Percentiles rank a stretch among this genome's conserved stretches.
phyloP scores from a whole-genome alignment of 92 coral and sea anemone genomes.

The Phenganax subtilis region DNA sequence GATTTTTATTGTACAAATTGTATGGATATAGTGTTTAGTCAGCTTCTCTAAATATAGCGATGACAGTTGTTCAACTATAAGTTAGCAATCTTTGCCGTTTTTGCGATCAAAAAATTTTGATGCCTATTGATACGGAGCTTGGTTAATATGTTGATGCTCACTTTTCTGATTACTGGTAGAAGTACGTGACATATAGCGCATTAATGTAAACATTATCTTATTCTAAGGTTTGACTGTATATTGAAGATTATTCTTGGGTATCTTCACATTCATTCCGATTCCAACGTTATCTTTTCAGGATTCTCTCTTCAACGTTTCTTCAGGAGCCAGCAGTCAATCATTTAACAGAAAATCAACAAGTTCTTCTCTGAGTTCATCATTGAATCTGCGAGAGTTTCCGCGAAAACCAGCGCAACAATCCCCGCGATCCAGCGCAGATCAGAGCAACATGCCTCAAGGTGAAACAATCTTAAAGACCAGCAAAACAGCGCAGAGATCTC shows the following conservation, averaged over 20 bases:
- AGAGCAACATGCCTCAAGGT: background rate
- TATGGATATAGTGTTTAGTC: too few relatives aligned
- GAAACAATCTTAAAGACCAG: background rate
- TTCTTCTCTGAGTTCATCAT: constrained; percentile 25
- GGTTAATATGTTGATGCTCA: too few relatives aligned
- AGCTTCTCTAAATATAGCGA: background rate
- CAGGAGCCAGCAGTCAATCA: constrained; percentile 32
- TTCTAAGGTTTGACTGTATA: background rate
- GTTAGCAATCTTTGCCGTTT: background rate
- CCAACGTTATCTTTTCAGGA: background rate
- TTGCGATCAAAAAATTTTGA: background rate
- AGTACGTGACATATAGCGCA: background rate
- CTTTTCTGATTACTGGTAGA: background rate
- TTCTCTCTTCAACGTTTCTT: constrained; percentile 4
- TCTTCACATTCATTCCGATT: background rate
- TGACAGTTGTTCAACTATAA: background rate
- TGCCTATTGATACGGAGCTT: too few relatives aligned
- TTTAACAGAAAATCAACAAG: constrained; percentile 35
- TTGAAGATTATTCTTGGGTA: background rate
- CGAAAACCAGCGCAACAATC: background rate
- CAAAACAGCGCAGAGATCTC: background rate
- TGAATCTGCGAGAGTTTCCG: background rate
- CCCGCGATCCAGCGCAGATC: background rate
- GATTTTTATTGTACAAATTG: too few relatives aligned
- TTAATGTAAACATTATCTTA: too few relatives aligned